Evolutionary conservation across 1,140 invertebrate genomes (phyloP), one percentile per base, ranked within the genome.

Genomic region (Lutraria rhynchaena): DNA sequence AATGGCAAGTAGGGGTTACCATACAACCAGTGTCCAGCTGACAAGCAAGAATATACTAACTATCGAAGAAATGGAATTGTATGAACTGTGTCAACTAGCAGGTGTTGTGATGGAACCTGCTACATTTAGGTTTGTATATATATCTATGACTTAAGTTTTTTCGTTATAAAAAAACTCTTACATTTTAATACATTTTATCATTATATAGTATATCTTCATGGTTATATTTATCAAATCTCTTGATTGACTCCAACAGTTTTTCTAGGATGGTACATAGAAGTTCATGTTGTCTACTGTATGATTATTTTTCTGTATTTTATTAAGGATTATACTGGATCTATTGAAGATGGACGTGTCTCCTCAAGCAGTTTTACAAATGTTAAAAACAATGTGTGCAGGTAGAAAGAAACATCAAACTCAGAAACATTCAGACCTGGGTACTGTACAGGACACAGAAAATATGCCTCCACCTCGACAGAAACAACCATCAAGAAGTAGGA

Each of bases 241-340:
- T n/a, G n/a, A n/a, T n/a, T n/a, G n/a, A n/a, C n/a, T n/a, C n/a
- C n/a, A n/a, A n/a, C n/a, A n/a, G n/a, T n/a, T n/a, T n/a, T n/a
- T n/a, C n/a, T n/a, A n/a, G n/a, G n/a, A n/a, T n/a, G n/a, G n/a
- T n/a, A n/a, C n/a, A n/a, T n/a, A n/a, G n/a, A n/a, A n/a, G n/a
- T n/a, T n/a, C n/a, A n/a, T n/a, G n/a, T n/a, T n/a, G n/a, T n/a
- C n/a, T n/a, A n/a, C n/a, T n/a, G n/a, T n/a, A n/a, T n/a, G n/a
- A n/a, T n/a, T n/a, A n/a, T n/a, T n/a, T n/a, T n/a, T n/a, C n/a
- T n/a, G n/a, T n/a, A n/a, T 63, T 46, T 9, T 49, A 84, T 83
- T 57, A 84, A 90, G 89, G 60, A 89, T 90, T 33, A 82, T 90
- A n/a, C 57, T 89, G n/a, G 88, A 90, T 67, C 69, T 90, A 29